Evolutionary conservation across 2,113 vertebrate species (phyloP), one percentile per base, ranked within the genome.

Genomic region (Pangasianodon gigas): DNA sequence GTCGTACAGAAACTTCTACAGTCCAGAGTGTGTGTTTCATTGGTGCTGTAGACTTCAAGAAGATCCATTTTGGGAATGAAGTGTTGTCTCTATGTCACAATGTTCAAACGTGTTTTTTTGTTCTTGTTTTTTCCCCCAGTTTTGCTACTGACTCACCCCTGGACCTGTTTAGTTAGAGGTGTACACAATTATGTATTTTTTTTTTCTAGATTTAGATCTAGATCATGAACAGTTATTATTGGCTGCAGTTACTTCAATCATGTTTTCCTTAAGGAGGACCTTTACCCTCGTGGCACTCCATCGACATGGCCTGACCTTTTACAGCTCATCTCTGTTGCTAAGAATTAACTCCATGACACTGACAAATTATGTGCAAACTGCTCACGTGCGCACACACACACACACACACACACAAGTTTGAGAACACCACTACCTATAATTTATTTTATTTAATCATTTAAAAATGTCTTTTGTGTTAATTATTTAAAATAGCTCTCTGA

Each of bases 261-360:
- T 10, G 75, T 48, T 48, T 51, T 79, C 24, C 26, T 51, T 48
- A 51, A 80, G 77, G 26, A 82, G 51, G 51, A 54, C 79, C 13
- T 82, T 83, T 83, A 21, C 80, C 52, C 29, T 56, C 26, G 37
- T 62, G 6, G 37, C 56, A 46, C 11, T 62, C 58, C 18, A 62
- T 62, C 37, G 24, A 46, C 41, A 16, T 84, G 37, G 54, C 84
- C 65, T 87, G 77, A 67, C 84, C 71, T 80, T 81, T 86, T 52
- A 58, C 81, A 69, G 51, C 75, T 86, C 71, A 16, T 85, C 48
- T 29, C 65, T 51, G 6, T 52, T 18, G n/a, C 75, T 83, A 29
- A 19, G 75, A 54, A 48, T 85, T 13, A 74, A 7, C 56, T 84
- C n/a, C 37, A 41, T 84, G 79, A 83, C 79, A 67, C 58, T 67